These are phyloP conservation scores for Bombus fervidus DNA, from an alignment of 1,140 invertebrate species.

Conservation along the genomic window DNA sequence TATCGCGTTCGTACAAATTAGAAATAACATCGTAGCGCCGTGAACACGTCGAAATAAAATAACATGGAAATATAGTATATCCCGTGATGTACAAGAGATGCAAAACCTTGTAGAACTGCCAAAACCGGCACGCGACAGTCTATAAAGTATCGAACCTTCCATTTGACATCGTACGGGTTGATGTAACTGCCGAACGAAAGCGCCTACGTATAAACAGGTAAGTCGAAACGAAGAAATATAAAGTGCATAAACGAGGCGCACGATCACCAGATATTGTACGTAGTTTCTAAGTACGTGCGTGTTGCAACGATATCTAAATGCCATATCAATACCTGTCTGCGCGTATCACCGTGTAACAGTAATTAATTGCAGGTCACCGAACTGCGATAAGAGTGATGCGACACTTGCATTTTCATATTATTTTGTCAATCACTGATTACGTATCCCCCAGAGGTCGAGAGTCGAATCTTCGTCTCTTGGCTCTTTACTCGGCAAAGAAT, in stretches of 20 bases:
- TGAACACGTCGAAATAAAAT: not conserved
- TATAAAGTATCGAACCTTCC: slow-evolving; percentile 25
- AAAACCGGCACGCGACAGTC: slow-evolving; percentile 13
- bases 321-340: slow-evolving; percentile 67
- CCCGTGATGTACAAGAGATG: too few relatives aligned
- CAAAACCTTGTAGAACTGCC: not conserved
- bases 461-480: not conserved
- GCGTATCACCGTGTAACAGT: slow-evolving; percentile 59
- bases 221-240: slow-evolving; percentile 5
- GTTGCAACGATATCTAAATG: slow-evolving; percentile 59
- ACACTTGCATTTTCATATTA: slow-evolving; percentile 31
- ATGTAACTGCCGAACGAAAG: slow-evolving; percentile 22
- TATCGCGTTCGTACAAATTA: slow-evolving; percentile 39
- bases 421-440: slow-evolving; percentile 15
- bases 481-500: not conserved
- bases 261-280: not conserved
- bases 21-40: slow-evolving; percentile 2
- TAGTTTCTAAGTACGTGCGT: slow-evolving; percentile 41
- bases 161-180: slow-evolving; percentile 3
- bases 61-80: not conserved
- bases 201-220: not conserved
- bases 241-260: not conserved
- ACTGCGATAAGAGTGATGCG: slow-evolving; percentile 32
- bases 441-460: not conserved
- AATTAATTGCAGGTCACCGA: slow-evolving; percentile 37